Evolutionary conservation across 1,140 invertebrate genomes (phyloP), one percentile per base, ranked within the genome.

Genomic region (Cheumatopsyche charites): DNA sequence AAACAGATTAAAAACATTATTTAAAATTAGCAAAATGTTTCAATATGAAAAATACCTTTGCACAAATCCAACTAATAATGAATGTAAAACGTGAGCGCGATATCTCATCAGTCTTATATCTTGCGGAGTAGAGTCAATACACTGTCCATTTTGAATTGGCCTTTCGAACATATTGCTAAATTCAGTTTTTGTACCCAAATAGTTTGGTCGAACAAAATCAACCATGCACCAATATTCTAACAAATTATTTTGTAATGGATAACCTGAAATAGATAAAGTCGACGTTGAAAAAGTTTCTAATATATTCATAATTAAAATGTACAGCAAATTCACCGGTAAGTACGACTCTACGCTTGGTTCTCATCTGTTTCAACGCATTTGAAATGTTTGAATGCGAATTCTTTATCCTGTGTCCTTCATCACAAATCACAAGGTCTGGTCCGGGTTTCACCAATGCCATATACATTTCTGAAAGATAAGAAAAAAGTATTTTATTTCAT

Each of bases 161-260:
- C 94, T 83, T 77, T 97, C 95, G 78, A 98, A 98, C 94, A 97
- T 97, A 79, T 96, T 96, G 75, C 90, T 91, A 80, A 98, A 98
- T 80, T 97, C 95, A 0, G 93, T 94, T 80, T 96, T 95, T 6
- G 92, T 94, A 52, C 95, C 96, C 17, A 94, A 86, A 85, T 94
- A 94, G 84, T 96, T 97, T 0, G 96, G 96, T 49, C 95, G 86
- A 0, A 98, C 95, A 79, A 97, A 98, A 77, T 98, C 95, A 1
- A 97, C 94, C 95, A 97, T 97, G 79, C 94, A 95, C 94, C 94
- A 98, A 80, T 98, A 98, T 81, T 98, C 96, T 23, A 96, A 82
- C 0, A 98, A 82, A 84, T 98, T 98, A 81, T 98, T 98, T 82
- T 98, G 96, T n/a, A 98, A 80, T 0, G 96, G 96, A 87, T 97